Percentiles rank a stretch among this genome's conserved stretches.
Evolutionary conservation across 2,113 vertebrate species (phyloP).

Genomic region (Nipponia nippon): DNA sequence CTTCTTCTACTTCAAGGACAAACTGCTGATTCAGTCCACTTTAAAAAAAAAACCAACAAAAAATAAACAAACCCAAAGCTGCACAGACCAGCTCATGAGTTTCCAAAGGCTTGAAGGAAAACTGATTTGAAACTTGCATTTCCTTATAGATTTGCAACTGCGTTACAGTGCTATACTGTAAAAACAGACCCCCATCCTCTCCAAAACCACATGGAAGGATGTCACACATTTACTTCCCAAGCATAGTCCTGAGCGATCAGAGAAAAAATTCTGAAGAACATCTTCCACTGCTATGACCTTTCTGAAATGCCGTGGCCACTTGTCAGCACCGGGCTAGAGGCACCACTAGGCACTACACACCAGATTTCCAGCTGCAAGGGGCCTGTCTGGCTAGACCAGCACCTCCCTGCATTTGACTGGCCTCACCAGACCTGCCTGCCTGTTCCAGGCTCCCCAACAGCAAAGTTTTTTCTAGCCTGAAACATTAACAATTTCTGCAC

Average conservation of each 20-base stretch:
- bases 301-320: background rate
- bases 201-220: background rate
- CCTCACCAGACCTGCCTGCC: background rate
- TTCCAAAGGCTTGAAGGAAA: background rate
- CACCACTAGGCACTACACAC: background rate
- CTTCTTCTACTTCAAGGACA: background rate
- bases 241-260: background rate
- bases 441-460: background rate
- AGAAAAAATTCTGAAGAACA: background rate
- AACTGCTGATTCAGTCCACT: background rate
- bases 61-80: background rate
- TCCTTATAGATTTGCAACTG: background rate
- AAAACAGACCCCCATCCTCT: background rate
- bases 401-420: background rate
- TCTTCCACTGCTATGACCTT: background rate
- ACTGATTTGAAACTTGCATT: background rate
- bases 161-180: background rate
- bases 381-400: background rate
- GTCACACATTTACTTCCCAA: background rate
- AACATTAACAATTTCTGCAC: background rate
- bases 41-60: background rate
- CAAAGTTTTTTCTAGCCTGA: background rate
- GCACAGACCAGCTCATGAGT: background rate
- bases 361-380: background rate
- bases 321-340: background rate